phyloP scores from a whole-genome alignment of 2,113 vertebrate genomes.

The Collichthys lucidus region DNA sequence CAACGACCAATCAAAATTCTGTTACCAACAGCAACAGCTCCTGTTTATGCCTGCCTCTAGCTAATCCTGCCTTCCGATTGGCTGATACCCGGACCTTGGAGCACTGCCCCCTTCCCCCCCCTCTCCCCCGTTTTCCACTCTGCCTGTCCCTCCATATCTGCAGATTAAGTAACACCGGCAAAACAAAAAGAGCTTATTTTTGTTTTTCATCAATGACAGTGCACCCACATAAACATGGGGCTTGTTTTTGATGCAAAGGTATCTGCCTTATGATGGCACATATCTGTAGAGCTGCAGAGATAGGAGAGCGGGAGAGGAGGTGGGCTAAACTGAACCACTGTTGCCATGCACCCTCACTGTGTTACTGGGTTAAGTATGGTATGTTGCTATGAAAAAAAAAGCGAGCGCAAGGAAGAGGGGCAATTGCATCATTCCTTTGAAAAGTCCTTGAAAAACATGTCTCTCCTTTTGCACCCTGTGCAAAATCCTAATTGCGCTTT shows the following conservation, averaged over 20 bases:
- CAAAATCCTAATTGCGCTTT: conserved; percentile 66
- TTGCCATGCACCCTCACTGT: conserved; percentile 82
- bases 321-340: conserved; percentile 60
- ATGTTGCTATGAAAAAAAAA: conserved; percentile 80
- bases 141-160: conserved; percentile 56
- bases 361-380: conserved; percentile 82
- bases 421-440: conserved; percentile 81
- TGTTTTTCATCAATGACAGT: conserved; percentile 80
- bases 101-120: conserved; percentile 54
- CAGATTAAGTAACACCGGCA: conserved; percentile 83
- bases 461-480: conserved; percentile 45
- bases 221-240: conserved; percentile 60
- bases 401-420: conserved; percentile 73
- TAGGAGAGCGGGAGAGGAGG: conserved; percentile 41
- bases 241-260: conserved; percentile 53
- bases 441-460: conserved; percentile 77
- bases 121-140: conserved; percentile 20
- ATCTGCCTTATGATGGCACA: conserved; percentile 18
- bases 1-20: conserved; percentile 81
- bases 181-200: conserved; percentile 86
- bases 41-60: conserved; percentile 67
- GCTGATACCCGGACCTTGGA: conserved; percentile 40
- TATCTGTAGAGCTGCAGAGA: conserved; percentile 4
- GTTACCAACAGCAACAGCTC: conserved; percentile 86
- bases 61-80: conserved; percentile 77